Percentiles rank a stretch among this genome's conserved stretches.
Conservation (phyloP, 2,797 vertebrate genomes). For the Hyperoplus lanceolatus region DNA sequence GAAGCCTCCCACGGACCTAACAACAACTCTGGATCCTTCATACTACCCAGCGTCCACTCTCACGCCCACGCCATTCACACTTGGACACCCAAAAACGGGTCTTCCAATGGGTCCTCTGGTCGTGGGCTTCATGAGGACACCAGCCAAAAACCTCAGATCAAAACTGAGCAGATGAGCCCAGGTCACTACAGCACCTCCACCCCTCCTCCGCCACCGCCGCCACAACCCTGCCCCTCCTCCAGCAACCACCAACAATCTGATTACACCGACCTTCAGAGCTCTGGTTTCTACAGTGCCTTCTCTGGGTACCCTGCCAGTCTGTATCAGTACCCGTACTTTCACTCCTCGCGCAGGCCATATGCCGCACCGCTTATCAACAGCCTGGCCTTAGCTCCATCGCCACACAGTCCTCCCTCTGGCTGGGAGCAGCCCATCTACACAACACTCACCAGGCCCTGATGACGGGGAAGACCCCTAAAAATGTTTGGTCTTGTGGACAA, state of each 20-base stretch:
- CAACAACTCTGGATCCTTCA: conserved; percentile 78
- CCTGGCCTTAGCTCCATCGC: conserved; percentile 86
- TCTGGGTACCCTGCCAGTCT: conserved; percentile 88
- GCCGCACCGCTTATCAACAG: conserved; percentile 89
- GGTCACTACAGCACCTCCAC: conserved; percentile 84
- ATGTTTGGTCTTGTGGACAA: background rate
- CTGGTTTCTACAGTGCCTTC: conserved; percentile 89
- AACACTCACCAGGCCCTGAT: conserved; percentile 88
- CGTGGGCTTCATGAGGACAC: conserved; percentile 63
- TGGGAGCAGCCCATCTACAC: conserved; percentile 94
- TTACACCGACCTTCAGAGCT: conserved; percentile 91
- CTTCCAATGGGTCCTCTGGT: conserved; percentile 49
- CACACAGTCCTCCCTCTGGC: conserved; percentile 88
- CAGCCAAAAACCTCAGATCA: conserved; percentile 87
- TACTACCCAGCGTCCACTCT: conserved; percentile 68
- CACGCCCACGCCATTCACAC: conserved; percentile 55
- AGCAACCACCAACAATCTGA: conserved; percentile 84
- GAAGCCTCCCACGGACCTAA: conserved; percentile 77
- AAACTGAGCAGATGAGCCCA: conserved; percentile 93
- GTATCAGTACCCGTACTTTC: conserved; percentile 93
- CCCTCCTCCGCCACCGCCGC: too few relatives aligned
- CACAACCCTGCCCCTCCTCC: conserved; percentile 37
- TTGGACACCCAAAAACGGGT: conserved; percentile 86
- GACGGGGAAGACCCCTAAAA: background rate
- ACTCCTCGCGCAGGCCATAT: conserved; percentile 89